Percentiles rank a stretch among this genome's conserved stretches.
Evolutionary conservation across 2,113 vertebrate genomes (phyloP).

Genomic region (Phyllostomus discolor): DNA sequence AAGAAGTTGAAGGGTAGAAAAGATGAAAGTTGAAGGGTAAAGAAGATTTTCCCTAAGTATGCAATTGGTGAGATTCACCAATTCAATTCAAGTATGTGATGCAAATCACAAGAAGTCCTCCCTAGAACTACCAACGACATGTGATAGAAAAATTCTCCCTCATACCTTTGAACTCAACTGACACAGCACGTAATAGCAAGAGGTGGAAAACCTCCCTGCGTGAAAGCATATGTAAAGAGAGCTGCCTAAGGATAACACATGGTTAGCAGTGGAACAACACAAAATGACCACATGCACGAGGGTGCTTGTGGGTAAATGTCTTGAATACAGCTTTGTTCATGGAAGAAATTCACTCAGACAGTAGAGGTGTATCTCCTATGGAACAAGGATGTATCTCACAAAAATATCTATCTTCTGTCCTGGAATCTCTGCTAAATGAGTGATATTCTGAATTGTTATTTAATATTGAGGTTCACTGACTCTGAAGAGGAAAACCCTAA

Average conservation of each 20-base stretch:
- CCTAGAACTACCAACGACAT: not conserved
- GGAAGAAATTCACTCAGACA: not conserved
- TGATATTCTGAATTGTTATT: not conserved
- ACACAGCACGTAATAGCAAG: not conserved
- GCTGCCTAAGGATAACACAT: not conserved
- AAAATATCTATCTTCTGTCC: not conserved
- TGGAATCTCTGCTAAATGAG: not conserved
- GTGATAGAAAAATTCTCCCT: not conserved
- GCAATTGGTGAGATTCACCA: not conserved
- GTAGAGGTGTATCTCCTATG: not conserved
- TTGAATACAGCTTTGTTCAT: not conserved
- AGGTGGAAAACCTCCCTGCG: not conserved
- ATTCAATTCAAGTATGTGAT: no score
- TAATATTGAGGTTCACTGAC: not conserved
- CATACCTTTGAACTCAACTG: not conserved
- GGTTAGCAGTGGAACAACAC: not conserved
- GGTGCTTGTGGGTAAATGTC: not conserved
- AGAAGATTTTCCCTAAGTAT: not conserved
- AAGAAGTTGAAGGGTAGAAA: not conserved
- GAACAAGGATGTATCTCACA: not conserved
- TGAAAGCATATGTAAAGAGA: not conserved
- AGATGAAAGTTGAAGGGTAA: not conserved
- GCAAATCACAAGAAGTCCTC: not conserved
- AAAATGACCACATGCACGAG: not conserved
- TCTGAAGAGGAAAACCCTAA: not conserved